phyloP scores from a whole-genome alignment of 1,140 invertebrate species.

The Chironomus striatipennis region DNA sequence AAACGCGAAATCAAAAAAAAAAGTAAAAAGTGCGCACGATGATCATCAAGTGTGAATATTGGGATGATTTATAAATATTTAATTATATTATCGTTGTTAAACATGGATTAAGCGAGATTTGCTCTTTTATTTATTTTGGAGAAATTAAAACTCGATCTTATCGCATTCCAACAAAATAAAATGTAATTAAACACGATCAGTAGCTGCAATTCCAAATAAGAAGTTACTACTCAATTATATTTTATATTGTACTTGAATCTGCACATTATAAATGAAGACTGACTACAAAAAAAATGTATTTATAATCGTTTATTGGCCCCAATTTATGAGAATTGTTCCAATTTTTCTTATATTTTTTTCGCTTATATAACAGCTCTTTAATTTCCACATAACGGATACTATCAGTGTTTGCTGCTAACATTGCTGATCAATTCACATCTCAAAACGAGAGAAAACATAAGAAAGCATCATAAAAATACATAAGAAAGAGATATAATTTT shows the following conservation, averaged over 20 bases:
- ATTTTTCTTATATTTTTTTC: neutral
- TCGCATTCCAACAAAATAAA: neutral
- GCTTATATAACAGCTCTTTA: neutral
- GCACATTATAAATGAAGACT: too few species aligned
- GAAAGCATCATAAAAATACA: too few species aligned
- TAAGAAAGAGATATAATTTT: too few species aligned
- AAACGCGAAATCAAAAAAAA: neutral
- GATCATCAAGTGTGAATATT: neutral
- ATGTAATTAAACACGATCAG: neutral
- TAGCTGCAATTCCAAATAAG: too few species aligned
- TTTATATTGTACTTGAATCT: neutral
- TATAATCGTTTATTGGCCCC: neutral
- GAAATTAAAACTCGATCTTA: neutral
- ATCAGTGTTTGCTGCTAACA: neutral
- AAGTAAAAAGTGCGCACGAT: neutral
- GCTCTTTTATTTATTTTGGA: neutral
- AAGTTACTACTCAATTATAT: neutral
- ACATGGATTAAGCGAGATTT: neutral
- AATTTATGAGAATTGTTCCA: neutral
- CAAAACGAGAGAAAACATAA: neutral
- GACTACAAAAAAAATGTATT: too few species aligned
- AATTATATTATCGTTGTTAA: neutral
- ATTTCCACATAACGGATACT: neutral
- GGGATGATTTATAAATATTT: slow-evolving; percentile 2
- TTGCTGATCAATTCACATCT: neutral